Percentiles rank a stretch among this genome's conserved stretches.
Evolutionary conservation across 2,113 vertebrate genomes (phyloP).

Genomic region (Hirundichthys speculiger): DNA sequence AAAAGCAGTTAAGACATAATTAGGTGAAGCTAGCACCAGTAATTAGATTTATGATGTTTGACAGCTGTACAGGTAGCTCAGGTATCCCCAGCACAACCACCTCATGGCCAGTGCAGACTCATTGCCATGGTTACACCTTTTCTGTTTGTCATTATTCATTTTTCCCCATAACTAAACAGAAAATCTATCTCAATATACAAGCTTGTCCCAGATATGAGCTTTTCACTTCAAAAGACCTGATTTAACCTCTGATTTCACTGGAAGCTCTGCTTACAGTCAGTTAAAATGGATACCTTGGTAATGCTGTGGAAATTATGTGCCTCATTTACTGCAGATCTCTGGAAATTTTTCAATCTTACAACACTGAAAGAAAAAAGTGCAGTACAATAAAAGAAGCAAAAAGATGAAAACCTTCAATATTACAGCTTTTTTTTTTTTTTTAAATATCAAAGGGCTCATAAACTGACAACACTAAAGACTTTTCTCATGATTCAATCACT

Average conservation of each 20-base stretch:
- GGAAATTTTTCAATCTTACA: background rate
- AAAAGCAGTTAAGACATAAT: conserved; percentile 35
- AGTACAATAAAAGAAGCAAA: too few species aligned
- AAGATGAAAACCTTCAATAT: too few species aligned
- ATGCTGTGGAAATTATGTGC: background rate
- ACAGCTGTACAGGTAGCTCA: conserved; percentile 57
- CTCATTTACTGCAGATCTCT: background rate
- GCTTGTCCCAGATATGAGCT: background rate
- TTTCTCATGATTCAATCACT: background rate
- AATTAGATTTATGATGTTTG: conserved; percentile 26
- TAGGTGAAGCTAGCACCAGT: conserved; percentile 2
- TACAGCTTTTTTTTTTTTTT: too few species aligned
- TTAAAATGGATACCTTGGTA: conserved; percentile 2
- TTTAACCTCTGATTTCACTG: background rate
- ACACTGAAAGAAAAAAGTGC: background rate
- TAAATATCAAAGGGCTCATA: too few species aligned
- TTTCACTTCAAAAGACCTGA: conserved; percentile 6
- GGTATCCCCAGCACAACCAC: conserved; percentile 41
- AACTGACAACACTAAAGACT: background rate
- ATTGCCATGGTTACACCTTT: background rate
- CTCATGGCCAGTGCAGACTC: background rate
- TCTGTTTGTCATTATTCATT: background rate
- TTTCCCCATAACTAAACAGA: background rate
- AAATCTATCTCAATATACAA: background rate
- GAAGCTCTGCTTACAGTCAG: background rate